A percentile compares a stretch with the other conserved stretches of the same genome.
phyloP scores from a whole-genome alignment of 2,888 invertebrate genomes.

The Acanthoscelides obtectus region DNA sequence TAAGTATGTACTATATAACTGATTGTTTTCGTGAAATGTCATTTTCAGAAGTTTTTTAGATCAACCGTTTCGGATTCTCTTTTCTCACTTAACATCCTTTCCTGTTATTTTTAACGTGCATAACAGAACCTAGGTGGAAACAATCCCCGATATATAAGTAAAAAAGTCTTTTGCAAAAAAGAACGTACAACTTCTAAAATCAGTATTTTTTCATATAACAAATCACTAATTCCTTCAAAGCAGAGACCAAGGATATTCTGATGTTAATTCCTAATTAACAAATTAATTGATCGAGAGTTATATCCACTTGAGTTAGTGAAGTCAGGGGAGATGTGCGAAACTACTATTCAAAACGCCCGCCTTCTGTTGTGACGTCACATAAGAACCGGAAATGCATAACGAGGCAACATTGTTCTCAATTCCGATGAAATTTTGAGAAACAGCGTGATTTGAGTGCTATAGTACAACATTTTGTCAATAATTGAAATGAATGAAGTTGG shows the following conservation, averaged over 20 bases:
- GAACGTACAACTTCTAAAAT: no score
- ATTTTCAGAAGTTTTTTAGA: no score
- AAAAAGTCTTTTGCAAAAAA: no score
- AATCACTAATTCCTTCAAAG: no score
- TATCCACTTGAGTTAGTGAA: neutral
- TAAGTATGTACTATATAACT: no score
- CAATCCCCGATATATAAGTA: neutral
- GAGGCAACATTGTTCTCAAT: neutral
- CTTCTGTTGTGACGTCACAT: neutral
- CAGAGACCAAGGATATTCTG: no score
- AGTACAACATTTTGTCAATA: neutral
- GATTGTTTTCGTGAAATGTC: no score
- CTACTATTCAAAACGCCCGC: neutral
- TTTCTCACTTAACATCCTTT: neutral
- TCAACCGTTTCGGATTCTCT: neutral
- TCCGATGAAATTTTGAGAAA: neutral
- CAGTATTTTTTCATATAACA: no score
- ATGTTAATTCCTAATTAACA: no score
- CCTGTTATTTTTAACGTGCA: neutral
- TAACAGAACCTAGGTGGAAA: neutral
- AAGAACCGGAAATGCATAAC: neutral
- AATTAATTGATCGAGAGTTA: neutral
- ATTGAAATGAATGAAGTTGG: neutral
- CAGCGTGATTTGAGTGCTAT: neutral
- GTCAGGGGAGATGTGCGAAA: neutral